A percentile compares a stretch with the other conserved stretches of the same genome.
phyloP scores from a whole-genome alignment of 1,140 invertebrate species.

The Pollicipes pollicipes region DNA sequence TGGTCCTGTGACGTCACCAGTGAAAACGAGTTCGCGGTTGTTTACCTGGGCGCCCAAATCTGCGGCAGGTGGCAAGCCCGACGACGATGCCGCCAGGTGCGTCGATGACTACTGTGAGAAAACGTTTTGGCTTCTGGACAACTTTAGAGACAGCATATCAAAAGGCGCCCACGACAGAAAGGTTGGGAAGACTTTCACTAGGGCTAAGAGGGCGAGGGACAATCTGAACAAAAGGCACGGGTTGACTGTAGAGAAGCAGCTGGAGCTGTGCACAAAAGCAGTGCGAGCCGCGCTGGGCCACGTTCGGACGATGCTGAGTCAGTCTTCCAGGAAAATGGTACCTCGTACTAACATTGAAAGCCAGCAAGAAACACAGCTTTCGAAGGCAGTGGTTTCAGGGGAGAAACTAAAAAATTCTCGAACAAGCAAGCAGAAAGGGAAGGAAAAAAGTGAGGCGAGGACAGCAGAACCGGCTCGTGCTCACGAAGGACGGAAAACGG shows the following conservation, averaged over 20 bases:
- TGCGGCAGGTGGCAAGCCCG: neutral
- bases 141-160: neutral
- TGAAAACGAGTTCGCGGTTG: neutral
- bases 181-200: neutral
- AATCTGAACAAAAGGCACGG: neutral
- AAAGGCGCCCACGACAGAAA: neutral
- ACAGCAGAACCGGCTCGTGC: too few relatives aligned
- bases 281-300: neutral
- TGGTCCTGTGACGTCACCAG: neutral
- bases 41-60: neutral
- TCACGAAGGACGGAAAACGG: too few relatives aligned
- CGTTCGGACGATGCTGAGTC: too few relatives aligned
- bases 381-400: too few relatives aligned
- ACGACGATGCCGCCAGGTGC: neutral
- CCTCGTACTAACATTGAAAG: too few relatives aligned
- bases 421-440: too few relatives aligned
- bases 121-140: neutral
- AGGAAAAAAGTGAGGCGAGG: too few relatives aligned
- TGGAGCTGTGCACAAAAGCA: neutral
- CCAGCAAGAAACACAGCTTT: too few relatives aligned
- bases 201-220: neutral
- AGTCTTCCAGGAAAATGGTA: too few relatives aligned
- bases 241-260: neutral
- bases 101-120: neutral
- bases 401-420: too few relatives aligned